Conservation (phyloP, 2,888 invertebrate genomes). For the Hirtodrosophila cameraria region DNA sequence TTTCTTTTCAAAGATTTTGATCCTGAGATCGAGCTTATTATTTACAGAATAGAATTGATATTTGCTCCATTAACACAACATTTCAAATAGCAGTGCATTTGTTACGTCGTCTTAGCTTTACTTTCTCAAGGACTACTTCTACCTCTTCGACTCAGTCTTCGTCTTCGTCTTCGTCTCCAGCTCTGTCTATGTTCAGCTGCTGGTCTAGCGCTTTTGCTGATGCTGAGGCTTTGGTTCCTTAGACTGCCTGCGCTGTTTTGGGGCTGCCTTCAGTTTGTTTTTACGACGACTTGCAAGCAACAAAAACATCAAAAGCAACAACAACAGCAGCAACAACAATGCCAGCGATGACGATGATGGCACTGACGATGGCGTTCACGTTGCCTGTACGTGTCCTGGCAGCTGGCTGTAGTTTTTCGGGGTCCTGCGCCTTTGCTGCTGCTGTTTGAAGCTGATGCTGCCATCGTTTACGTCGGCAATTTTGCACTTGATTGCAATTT, state of each 20-base stretch:
- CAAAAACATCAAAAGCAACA: constrained; percentile 47
- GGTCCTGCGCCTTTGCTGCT: constrained; percentile 8
- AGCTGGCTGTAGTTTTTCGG: constrained; percentile 68
- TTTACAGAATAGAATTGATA: too few species aligned
- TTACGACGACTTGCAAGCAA: constrained; percentile 68
- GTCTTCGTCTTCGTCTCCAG: too few species aligned
- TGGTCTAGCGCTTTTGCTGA: background rate
- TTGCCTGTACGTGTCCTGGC: constrained; percentile 75
- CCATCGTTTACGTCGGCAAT: constrained; percentile 81
- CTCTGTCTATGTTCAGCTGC: too few species aligned
- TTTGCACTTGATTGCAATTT: constrained; percentile 82
- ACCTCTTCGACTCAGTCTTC: too few species aligned
- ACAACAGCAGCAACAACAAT: constrained; percentile 13
- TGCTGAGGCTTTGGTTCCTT: constrained; percentile 32
- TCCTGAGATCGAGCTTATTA: too few species aligned
- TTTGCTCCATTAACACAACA: too few species aligned
- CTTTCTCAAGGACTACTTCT: background rate
- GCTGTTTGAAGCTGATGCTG: constrained; percentile 26
- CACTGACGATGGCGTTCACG: constrained; percentile 55
- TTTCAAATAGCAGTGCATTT: constrained; percentile 1
- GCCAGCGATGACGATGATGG: constrained; percentile 44
- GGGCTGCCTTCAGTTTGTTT: constrained; percentile 67
- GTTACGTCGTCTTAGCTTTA: constrained; percentile 1
- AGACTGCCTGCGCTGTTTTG: constrained; percentile 60
- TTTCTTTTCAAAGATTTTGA: too few species aligned